Evolutionary conservation across 2,797 vertebrate genomes (phyloP).

Genomic region (Muraenolepis orangiensis): DNA sequence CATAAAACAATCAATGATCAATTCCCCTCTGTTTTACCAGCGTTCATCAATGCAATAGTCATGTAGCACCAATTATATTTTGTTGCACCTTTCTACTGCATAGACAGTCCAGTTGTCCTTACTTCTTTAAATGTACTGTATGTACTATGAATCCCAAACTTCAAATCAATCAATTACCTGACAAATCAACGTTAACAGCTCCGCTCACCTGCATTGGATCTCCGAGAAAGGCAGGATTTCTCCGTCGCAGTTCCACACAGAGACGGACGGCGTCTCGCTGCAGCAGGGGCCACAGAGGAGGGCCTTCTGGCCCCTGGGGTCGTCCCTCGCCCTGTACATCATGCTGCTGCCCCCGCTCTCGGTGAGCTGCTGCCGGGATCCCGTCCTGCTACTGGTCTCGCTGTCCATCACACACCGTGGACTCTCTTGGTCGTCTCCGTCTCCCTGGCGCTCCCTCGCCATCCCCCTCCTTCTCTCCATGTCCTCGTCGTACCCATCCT

Average conservation of each 20-base stretch:
- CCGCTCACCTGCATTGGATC: slow-evolving; percentile 69
- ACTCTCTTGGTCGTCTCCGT: slow-evolving; percentile 34
- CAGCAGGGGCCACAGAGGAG: slow-evolving; percentile 69
- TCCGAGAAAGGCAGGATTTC: slow-evolving; percentile 73
- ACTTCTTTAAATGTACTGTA: no score
- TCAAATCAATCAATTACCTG: not conserved
- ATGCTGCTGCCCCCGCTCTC: not conserved
- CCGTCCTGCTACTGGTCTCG: slow-evolving; percentile 39
- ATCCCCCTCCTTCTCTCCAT: slow-evolving; percentile 18
- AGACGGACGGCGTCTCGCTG: slow-evolving; percentile 59
- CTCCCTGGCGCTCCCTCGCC: not conserved
- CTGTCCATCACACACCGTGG: not conserved
- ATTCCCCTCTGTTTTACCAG: no score
- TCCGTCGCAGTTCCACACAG: slow-evolving; percentile 84
- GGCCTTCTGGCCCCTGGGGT: slow-evolving; percentile 34
- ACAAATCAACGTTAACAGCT: not conserved
- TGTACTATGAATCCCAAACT: no score
- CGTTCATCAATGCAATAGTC: no score
- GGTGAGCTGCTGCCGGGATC: slow-evolving; percentile 63
- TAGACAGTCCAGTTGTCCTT: no score
- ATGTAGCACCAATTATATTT: no score
- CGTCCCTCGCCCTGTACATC: not conserved
- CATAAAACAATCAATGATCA: no score
- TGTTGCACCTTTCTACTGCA: no score
- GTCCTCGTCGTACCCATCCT: slow-evolving; percentile 22